These are phyloP conservation scores for Taurulus bubalis DNA, from an alignment of 2,113 vertebrate genomes.

Conservation along the genomic window DNA sequence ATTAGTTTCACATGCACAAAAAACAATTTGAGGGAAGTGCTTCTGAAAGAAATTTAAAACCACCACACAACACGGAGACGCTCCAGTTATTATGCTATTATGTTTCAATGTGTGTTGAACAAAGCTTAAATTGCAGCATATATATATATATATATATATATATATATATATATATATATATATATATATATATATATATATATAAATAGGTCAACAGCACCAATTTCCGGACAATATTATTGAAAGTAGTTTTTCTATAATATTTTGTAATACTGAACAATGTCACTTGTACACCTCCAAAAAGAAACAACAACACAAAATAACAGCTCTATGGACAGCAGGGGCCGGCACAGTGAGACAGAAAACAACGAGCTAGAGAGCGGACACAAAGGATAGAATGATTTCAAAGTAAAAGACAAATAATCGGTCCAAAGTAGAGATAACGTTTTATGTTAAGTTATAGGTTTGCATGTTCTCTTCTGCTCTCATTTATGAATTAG, in stretches of 20 bases:
- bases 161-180: too few species aligned
- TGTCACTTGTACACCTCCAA: neutral
- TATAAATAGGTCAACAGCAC: neutral
- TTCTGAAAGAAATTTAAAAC: neutral
- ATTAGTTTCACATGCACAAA: neutral
- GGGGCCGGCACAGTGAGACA: neutral
- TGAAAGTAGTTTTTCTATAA: neutral
- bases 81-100: neutral
- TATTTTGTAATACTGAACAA: neutral
- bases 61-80: neutral
- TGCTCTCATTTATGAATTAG: neutral
- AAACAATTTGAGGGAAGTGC: neutral
- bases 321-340: neutral
- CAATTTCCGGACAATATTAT: neutral
- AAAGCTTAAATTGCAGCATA: neutral
- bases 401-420: neutral
- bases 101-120: neutral
- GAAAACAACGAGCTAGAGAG: neutral
- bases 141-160: too few species aligned
- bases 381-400: neutral
- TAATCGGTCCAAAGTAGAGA: too few species aligned
- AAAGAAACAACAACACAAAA: neutral
- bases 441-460: neutral
- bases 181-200: too few species aligned
- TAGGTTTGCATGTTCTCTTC: neutral